Conservation (phyloP, 1,140 invertebrate species). For the Drosophila watanabei region DNA sequence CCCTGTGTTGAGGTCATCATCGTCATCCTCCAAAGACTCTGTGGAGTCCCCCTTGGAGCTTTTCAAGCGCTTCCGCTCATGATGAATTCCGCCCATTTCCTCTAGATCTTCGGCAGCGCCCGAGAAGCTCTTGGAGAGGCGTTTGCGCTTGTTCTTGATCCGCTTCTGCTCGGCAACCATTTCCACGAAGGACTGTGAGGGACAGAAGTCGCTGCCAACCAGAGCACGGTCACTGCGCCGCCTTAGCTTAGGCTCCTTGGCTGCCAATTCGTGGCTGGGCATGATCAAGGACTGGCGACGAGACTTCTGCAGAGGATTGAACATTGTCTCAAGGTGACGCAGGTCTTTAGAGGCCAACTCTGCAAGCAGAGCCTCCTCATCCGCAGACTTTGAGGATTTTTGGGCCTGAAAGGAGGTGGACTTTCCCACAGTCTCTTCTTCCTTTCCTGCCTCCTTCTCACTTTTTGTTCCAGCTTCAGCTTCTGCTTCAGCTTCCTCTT, state of each 20-base stretch:
- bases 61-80: slow-evolving; percentile 37
- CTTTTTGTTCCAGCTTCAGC: neutral
- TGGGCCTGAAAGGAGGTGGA: slow-evolving; percentile 16
- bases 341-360: slow-evolving; percentile 55
- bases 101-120: slow-evolving; percentile 41
- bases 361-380: slow-evolving; percentile 49
- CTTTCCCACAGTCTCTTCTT: slow-evolving; percentile 1
- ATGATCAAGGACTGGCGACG: slow-evolving; percentile 63
- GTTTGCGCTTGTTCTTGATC: slow-evolving; percentile 46
- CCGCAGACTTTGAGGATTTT: slow-evolving; percentile 28
- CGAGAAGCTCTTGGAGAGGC: slow-evolving; percentile 75
- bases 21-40: neutral
- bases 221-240: slow-evolving; percentile 59
- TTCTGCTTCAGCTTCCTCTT: neutral
- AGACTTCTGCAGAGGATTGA: slow-evolving; percentile 72
- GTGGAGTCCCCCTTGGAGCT: neutral
- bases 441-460: too few species aligned
- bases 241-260: slow-evolving; percentile 54
- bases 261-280: slow-evolving; percentile 9
- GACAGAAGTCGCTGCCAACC: slow-evolving; percentile 54
- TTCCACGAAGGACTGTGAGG: slow-evolving; percentile 77
- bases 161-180: slow-evolving; percentile 49
- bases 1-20: too few species aligned
- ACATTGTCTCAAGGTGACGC: slow-evolving; percentile 60
- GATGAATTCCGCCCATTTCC: slow-evolving; percentile 1